Evolutionary conservation across 2,888 invertebrate genomes (phyloP).

Genomic region (Napeogenes sylphis): DNA sequence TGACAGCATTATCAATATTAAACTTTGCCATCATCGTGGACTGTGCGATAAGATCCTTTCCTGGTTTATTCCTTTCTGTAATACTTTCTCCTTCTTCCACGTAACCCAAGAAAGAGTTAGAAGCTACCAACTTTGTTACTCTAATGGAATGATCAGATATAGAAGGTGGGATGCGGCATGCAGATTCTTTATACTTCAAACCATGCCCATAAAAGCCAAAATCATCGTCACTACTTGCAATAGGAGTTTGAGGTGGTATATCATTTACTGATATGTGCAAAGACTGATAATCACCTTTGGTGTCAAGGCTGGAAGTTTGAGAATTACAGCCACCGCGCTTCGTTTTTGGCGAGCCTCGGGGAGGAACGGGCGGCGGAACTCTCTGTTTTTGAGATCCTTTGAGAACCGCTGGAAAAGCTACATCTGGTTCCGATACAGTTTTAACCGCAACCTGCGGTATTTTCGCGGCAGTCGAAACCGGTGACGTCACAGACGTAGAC

Average conservation of each 20-base stretch:
- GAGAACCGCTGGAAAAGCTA: conserved; percentile 85
- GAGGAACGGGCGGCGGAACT: conserved; percentile 93
- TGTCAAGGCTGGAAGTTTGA: conserved; percentile 60
- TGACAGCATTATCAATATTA: conserved; percentile 58
- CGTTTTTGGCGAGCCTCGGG: conserved; percentile 86
- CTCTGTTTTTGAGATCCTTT: conserved; percentile 85
- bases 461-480: conserved; percentile 64
- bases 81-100: conserved; percentile 64
- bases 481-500: conserved; percentile 67
- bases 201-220: conserved; percentile 70
- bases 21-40: conserved; percentile 72
- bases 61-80: conserved; percentile 54
- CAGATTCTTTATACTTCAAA: conserved; percentile 62
- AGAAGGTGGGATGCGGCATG: conserved; percentile 61
- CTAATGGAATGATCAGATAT: conserved; percentile 62
- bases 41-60: conserved; percentile 60
- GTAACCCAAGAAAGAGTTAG: conserved; percentile 62
- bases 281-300: conserved; percentile 71
- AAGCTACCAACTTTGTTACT: conserved; percentile 57
- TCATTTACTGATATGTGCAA: conserved; percentile 63
- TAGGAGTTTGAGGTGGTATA: conserved; percentile 59
- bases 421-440: conserved; percentile 69
- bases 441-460: conserved; percentile 53
- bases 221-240: conserved; percentile 69
- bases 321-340: conserved; percentile 74